Percentiles rank a stretch among this genome's conserved stretches.
These are phyloP conservation scores for Dipodomys ordii DNA, from an alignment of 2,113 vertebrate species.

Conservation along the genomic window DNA sequence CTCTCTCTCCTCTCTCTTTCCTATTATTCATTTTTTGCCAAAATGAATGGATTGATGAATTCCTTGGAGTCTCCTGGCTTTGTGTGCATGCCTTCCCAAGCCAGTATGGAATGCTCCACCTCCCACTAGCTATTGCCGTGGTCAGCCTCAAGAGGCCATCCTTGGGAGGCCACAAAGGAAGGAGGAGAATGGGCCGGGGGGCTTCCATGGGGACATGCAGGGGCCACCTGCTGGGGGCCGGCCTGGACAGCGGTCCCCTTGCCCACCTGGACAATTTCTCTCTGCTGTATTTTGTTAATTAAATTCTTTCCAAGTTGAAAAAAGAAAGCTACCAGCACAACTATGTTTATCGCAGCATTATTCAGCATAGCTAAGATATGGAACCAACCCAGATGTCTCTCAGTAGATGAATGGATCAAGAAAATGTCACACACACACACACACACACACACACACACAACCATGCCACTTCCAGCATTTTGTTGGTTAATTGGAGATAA, in stretches of 20 bases:
- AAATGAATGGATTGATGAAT: constrained; percentile 87
- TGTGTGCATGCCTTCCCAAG: constrained; percentile 98
- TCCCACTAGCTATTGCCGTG: too few species aligned
- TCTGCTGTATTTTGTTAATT: constrained; percentile 85
- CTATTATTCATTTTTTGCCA: constrained; percentile 82
- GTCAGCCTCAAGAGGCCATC: too few species aligned
- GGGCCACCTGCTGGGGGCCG: constrained; percentile 78
- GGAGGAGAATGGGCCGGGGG: neutral
- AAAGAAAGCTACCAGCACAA: too few species aligned
- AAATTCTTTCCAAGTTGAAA: constrained; percentile 88
- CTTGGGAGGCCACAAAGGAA: too few species aligned
- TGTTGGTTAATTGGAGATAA: too few species aligned
- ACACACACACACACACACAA: too few species aligned
- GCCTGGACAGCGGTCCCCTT: constrained; percentile 62
- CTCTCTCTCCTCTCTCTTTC: constrained; percentile 50
- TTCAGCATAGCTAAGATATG: too few species aligned
- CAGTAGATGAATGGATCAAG: too few species aligned
- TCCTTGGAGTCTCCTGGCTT: constrained; percentile 90
- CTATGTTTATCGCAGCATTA: too few species aligned
- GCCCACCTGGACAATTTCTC: constrained; percentile 81
- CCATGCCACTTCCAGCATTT: too few species aligned
- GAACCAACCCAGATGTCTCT: too few species aligned
- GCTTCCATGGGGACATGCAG: constrained; percentile 80
- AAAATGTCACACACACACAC: too few species aligned
- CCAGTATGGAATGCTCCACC: constrained; percentile 71